Base-by-base conservation (phyloP, 2,797 vertebrate species). In the Sus cebifrons region DNA sequence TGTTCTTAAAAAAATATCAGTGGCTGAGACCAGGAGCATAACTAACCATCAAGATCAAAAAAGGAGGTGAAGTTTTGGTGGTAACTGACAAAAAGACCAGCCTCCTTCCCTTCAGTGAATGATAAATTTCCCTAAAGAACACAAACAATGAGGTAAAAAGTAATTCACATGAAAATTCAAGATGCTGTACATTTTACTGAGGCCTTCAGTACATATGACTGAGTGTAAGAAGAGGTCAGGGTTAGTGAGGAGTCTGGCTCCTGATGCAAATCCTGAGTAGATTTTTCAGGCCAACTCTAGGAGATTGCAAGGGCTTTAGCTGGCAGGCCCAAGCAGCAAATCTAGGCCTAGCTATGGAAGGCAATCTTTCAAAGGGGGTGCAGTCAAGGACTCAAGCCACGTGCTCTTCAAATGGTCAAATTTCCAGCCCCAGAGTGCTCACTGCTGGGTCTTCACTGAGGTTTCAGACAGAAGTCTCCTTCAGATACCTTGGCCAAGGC, bases 331-430 rank as follows among this genome's bases (percentile, higher is more conserved):
- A 11, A 17, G 64, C 32, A 21, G 18, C 23, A 36, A 8, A 49
- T 0, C 0, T 21, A 10, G 11, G 12, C 6, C 14, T 1, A 20
- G 7, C 5, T 23, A 58, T 54, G 62, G 6, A 20, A 1, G 1
- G 40, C 1, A 8, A 13, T 18, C 18, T 36, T 49, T 64, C 16
- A 56, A 17, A 23, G 16, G 1, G 27, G n/a, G 16, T 49, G 36
- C 5, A 16, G 17, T 21, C 0, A 13, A 32, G 84, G 29, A 56
- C 14, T 3, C 4, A 21, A 16, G 27, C 6, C 44, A 0, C 29
- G 1, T 23, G 21, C 16, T 54, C 29, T 13, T 56, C 9, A 16
- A 18, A 23, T 14, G 65, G 52, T n/a, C 23, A 49, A 65, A 17
- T 18, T 11, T 21, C 11, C 15, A 44, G 9, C 67, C 49, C 62